Evolutionary conservation across 2,888 invertebrate species (phyloP).

Genomic region (Xiphydria camelus): DNA sequence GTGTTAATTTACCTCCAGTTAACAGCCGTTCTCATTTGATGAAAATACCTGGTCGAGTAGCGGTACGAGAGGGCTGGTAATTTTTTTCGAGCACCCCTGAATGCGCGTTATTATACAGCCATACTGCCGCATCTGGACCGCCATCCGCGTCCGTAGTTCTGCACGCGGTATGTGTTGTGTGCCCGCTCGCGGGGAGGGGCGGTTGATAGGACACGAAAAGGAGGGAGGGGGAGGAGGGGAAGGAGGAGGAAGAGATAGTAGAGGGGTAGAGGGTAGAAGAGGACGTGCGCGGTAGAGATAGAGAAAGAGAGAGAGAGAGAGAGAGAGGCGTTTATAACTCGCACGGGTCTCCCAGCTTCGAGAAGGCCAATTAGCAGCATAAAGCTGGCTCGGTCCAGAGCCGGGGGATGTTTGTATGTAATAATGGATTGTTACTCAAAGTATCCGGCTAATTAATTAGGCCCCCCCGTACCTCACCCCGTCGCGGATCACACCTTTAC

Average conservation of each 20-base stretch:
- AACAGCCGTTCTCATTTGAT: background rate
- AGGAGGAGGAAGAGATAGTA: conserved; percentile 7
- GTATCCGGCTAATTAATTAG: conserved; percentile 59
- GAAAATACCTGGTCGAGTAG: background rate
- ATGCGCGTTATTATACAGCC: too few species aligned
- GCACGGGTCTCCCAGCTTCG: conserved; percentile 48
- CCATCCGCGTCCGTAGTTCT: conserved; percentile 37
- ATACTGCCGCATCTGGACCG: conserved; percentile 48
- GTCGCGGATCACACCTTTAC: conserved; percentile 28
- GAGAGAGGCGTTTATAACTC: conserved; percentile 55
- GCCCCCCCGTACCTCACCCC: conserved; percentile 43
- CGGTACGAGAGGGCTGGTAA: conserved; percentile 37
- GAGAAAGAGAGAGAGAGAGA: conserved; percentile 22
- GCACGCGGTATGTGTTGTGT: conserved; percentile 11
- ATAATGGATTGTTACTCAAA: conserved; percentile 59
- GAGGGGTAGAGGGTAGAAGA: conserved; percentile 18
- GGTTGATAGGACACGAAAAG: background rate
- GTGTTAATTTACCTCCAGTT: too few species aligned
- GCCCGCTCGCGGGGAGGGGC: background rate
- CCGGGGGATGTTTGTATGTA: conserved; percentile 56
- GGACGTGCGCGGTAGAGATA: conserved; percentile 22
- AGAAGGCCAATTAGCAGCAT: conserved; percentile 58
- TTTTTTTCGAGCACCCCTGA: conserved; percentile 33
- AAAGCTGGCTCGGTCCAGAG: conserved; percentile 52
- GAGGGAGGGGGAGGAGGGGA: conserved; percentile 4